Percentiles rank a stretch among this genome's conserved stretches.
phyloP scores from a whole-genome alignment of 2,797 vertebrate species.

The Typhlichthys eigenmanni region DNA sequence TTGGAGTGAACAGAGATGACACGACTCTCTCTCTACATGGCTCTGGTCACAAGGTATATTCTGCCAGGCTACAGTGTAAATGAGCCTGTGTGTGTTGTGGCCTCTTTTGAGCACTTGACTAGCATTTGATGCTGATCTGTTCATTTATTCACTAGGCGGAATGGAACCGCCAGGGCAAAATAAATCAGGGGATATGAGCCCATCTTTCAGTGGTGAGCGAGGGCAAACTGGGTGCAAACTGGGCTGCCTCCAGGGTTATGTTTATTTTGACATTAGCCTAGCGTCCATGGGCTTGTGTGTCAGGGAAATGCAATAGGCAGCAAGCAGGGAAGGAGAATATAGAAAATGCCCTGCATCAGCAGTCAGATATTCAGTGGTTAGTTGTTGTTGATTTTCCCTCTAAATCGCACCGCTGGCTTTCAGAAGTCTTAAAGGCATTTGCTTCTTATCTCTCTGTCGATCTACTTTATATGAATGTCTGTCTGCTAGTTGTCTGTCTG shows the following conservation, averaged over 20 bases:
- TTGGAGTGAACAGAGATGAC: too few relatives aligned
- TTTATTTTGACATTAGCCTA: slow-evolving; percentile 7
- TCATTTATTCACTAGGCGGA: slow-evolving; percentile 46
- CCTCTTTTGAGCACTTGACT: slow-evolving; percentile 40
- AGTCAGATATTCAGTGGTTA: background rate
- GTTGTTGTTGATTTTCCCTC: background rate
- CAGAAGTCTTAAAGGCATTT: too few relatives aligned
- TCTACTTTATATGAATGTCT: too few relatives aligned
- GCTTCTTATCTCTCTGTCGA: background rate
- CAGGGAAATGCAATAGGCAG: background rate
- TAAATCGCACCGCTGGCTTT: background rate
- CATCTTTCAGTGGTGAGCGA: slow-evolving; percentile 10
- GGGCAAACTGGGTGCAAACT: background rate
- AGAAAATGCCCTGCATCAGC: background rate
- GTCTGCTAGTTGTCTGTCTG: too few relatives aligned
- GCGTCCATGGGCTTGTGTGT: slow-evolving; percentile 6
- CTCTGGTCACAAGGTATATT: too few relatives aligned
- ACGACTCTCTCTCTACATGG: too few relatives aligned
- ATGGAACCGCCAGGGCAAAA: slow-evolving; percentile 15
- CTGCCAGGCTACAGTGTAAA: too few relatives aligned
- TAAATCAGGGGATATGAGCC: slow-evolving; percentile 32
- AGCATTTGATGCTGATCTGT: slow-evolving; percentile 37
- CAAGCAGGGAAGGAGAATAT: background rate
- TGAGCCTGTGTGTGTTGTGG: too few relatives aligned
- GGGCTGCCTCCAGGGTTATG: slow-evolving; percentile 4